Conservation (phyloP, 2,888 invertebrate species). For the Pardosa pseudoannulata region DNA sequence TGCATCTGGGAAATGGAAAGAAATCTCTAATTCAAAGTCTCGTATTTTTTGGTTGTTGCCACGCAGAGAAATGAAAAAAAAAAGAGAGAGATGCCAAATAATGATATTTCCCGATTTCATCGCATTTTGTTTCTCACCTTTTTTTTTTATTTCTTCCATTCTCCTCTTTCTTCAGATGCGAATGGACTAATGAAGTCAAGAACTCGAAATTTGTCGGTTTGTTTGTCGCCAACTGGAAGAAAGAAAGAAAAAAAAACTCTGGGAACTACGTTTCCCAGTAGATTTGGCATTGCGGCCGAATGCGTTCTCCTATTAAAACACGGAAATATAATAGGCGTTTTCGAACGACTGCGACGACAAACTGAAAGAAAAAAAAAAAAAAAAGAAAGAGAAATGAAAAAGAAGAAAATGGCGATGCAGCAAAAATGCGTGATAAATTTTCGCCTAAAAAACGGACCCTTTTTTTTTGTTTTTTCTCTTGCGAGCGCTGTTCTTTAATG, state of each 20-base stretch:
- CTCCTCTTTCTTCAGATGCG: constrained; percentile 34
- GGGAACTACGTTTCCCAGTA: constrained; percentile 13
- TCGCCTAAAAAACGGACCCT: constrained; percentile 8
- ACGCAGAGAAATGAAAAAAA: not conserved
- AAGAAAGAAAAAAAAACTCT: constrained; percentile 11
- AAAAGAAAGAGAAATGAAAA: constrained; percentile 4
- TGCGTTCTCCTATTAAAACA: constrained; percentile 50
- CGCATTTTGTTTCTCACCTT: constrained; percentile 27
- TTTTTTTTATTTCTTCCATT: constrained; percentile 13
- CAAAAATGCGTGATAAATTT: constrained; percentile 16
- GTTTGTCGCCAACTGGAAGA: not conserved
- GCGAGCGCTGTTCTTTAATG: constrained; percentile 44
- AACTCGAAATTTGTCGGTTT: constrained; percentile 62
- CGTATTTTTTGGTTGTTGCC: constrained; percentile 19
- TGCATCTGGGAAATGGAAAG: constrained; percentile 45
- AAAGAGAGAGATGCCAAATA: not conserved
- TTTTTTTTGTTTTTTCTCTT: constrained; percentile 40
- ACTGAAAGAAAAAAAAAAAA: constrained; percentile 26
- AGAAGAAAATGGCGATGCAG: not conserved
- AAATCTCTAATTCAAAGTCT: constrained; percentile 19
- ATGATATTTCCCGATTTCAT: constrained; percentile 21
- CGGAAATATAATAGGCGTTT: constrained; percentile 49
- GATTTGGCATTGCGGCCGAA: constrained; percentile 32
- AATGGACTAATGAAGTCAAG: constrained; percentile 62
- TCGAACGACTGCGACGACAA: too few species aligned